These are phyloP conservation scores for Sialia sialis DNA, from an alignment of 2,113 vertebrate genomes.

Conservation along the genomic window DNA sequence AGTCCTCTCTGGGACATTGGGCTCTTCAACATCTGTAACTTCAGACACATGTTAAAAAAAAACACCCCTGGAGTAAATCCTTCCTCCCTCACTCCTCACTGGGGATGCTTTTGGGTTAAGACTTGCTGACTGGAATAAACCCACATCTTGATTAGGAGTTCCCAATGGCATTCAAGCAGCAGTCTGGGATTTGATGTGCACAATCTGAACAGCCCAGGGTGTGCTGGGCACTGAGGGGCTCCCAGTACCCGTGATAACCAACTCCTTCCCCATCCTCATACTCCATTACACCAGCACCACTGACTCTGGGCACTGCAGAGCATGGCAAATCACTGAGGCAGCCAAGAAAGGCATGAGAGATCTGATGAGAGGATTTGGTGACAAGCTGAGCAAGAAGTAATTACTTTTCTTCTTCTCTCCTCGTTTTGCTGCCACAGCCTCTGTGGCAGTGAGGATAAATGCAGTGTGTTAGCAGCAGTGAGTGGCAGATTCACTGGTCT, in stretches of 20 bases:
- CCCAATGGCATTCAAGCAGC: not conserved
- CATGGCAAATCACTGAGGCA: rapidly evolving
- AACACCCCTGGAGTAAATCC: not conserved
- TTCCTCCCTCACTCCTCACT: not conserved
- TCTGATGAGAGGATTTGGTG: constrained; percentile 9
- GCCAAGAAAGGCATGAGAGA: not conserved
- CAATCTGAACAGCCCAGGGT: rapidly evolving
- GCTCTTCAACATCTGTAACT: not conserved
- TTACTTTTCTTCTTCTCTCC: constrained; percentile 17
- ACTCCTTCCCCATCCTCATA: not conserved
- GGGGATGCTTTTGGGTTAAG: not conserved
- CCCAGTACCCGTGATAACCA: not conserved
- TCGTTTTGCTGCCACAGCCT: not conserved
- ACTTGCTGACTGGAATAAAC: not conserved
- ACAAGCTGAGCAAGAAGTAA: constrained; percentile 33
- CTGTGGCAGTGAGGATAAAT: not conserved
- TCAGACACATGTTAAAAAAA: not conserved
- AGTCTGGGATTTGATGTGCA: not conserved
- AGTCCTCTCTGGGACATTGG: rapidly evolving
- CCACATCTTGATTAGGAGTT: rapidly evolving
- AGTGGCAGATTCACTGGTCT: constrained; percentile 15
- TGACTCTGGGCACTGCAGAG: not conserved
- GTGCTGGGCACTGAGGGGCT: not conserved
- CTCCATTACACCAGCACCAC: not conserved
- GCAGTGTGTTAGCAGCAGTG: not conserved